These are phyloP conservation scores for Pseudomugil gertrudae DNA, from an alignment of 2,797 vertebrate species.

Conservation along the genomic window DNA sequence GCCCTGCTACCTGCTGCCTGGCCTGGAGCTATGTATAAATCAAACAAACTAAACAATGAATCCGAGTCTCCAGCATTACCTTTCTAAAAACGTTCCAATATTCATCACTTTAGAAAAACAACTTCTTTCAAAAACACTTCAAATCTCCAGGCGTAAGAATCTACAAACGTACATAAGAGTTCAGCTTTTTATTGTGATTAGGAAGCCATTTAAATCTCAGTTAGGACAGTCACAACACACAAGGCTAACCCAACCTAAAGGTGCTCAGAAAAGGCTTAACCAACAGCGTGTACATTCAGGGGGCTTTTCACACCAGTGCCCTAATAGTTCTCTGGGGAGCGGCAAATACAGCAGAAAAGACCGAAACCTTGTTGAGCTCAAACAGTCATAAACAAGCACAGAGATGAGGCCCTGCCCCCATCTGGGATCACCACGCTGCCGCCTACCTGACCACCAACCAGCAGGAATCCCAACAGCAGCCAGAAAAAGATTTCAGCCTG, in stretches of 20 bases:
- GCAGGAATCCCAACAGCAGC: constrained; percentile 27
- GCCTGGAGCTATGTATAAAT: constrained; percentile 55
- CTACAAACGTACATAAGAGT: constrained; percentile 3
- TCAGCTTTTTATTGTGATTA: background rate
- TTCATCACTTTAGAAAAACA: background rate
- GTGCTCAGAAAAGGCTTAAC: constrained; percentile 63
- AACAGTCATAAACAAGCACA: constrained; percentile 64
- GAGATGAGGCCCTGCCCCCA: constrained; percentile 42
- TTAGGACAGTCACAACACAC: constrained; percentile 1
- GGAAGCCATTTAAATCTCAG: constrained; percentile 9
- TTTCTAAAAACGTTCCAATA: no score
- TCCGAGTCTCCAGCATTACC: background rate
- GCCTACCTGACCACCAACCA: constrained; percentile 41
- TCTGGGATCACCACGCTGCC: constrained; percentile 39
- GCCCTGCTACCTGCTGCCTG: constrained; percentile 82
- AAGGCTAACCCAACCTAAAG: constrained; percentile 18
- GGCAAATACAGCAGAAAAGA: constrained; percentile 81
- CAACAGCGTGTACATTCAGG: constrained; percentile 70
- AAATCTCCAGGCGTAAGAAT: background rate
- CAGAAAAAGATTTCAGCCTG: constrained; percentile 29
- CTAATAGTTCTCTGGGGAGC: constrained; percentile 79
- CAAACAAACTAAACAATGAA: constrained; percentile 28
- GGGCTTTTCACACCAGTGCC: constrained; percentile 77
- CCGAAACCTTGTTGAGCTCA: constrained; percentile 70
- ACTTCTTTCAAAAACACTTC: background rate